Conservation (phyloP, 2,113 vertebrate genomes). For the Gymnocephalus cernua region DNA sequence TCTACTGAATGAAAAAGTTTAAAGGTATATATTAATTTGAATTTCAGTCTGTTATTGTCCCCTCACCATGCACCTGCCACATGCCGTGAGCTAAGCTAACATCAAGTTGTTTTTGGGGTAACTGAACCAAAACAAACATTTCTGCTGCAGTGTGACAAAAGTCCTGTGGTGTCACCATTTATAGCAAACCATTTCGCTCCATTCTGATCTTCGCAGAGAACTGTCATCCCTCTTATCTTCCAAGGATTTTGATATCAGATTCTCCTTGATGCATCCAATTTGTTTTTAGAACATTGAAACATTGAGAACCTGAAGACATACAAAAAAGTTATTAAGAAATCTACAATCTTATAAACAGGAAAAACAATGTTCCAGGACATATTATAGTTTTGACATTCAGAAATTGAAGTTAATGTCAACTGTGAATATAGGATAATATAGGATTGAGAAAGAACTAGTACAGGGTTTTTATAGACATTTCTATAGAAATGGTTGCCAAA, state of each 20-base stretch:
- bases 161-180: slow-evolving; percentile 56
- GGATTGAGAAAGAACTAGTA: background rate
- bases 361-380: background rate
- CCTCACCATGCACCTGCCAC: slow-evolving; percentile 28
- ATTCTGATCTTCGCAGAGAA: slow-evolving; percentile 44
- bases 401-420: background rate
- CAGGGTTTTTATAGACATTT: background rate
- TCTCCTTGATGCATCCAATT: slow-evolving; percentile 24
- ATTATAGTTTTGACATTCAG: background rate
- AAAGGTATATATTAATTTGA: slow-evolving; percentile 65
- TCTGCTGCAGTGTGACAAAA: slow-evolving; percentile 36
- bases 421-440: background rate
- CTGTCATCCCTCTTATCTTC: slow-evolving; percentile 31
- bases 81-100: slow-evolving; percentile 21
- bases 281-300: slow-evolving; percentile 74
- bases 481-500: background rate
- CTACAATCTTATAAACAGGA: background rate
- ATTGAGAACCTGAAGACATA: slow-evolving; percentile 71
- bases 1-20: slow-evolving; percentile 69
- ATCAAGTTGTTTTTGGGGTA: slow-evolving; percentile 36
- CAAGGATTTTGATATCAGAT: slow-evolving; percentile 12
- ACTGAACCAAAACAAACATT: slow-evolving; percentile 25
- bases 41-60: slow-evolving; percentile 55
- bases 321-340: slow-evolving; percentile 2
- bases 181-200: slow-evolving; percentile 52